Percentiles rank a stretch among this genome's conserved stretches.
phyloP scores from a whole-genome alignment of 92 coral and sea anemone species.

The Epizoanthus fatuus region DNA sequence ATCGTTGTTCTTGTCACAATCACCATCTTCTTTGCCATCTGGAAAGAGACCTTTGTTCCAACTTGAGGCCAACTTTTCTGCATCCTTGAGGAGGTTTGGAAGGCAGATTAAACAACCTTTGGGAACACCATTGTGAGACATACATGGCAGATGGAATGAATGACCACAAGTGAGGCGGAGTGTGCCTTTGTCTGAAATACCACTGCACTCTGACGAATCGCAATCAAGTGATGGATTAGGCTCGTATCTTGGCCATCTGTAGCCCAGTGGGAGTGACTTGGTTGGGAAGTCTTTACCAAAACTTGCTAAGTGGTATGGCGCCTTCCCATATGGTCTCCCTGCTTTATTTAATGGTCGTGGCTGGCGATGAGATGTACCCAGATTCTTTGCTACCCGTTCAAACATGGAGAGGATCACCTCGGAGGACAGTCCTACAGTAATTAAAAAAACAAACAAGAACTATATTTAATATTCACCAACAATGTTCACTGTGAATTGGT shows the following conservation, averaged over 20 bases:
- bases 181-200: conserved; percentile 5
- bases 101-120: conserved; percentile 25
- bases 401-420: conserved; percentile 66
- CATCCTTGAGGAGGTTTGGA: conserved; percentile 26
- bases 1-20: not conserved
- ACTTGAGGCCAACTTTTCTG: conserved; percentile 30
- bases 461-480: conserved; percentile 10
- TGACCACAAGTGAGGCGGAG: conserved; percentile 74
- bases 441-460: not conserved
- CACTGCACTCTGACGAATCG: conserved; percentile 50
- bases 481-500: too few relatives aligned
- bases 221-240: conserved; percentile 65
- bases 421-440: conserved; percentile 70
- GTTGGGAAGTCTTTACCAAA: conserved; percentile 38
- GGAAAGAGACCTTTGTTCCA: conserved; percentile 34
- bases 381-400: conserved; percentile 72
- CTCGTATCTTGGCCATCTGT: conserved; percentile 63
- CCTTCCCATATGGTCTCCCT: conserved; percentile 68
- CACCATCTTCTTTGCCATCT: not conserved
- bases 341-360: conserved; percentile 67
- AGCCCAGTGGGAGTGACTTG: conserved; percentile 71
- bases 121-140: conserved; percentile 1
- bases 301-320: conserved; percentile 61
- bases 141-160: conserved; percentile 55
- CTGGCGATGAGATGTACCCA: conserved; percentile 43